Percentiles rank a stretch among this genome's conserved stretches.
Evolutionary conservation across 2,888 invertebrate genomes (phyloP).

Genomic region (Microdon myrmicae): DNA sequence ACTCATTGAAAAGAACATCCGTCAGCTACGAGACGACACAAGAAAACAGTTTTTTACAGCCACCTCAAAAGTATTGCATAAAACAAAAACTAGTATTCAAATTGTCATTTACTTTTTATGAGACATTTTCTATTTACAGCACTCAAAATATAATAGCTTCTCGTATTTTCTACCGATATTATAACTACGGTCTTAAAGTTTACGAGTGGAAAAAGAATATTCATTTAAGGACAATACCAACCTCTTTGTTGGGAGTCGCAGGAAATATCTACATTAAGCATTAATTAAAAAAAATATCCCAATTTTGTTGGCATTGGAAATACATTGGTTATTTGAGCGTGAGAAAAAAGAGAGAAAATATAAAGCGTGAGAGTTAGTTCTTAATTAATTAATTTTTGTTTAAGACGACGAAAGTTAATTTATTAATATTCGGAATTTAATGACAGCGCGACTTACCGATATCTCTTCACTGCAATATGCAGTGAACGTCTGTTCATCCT

Average conservation of each 20-base stretch:
- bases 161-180: not conserved
- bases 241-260: constrained; percentile 67
- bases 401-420: not conserved
- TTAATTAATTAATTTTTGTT: constrained; percentile 1
- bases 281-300: constrained; percentile 23
- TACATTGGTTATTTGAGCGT: constrained; percentile 15
- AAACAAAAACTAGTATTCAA: constrained; percentile 8
- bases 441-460: constrained; percentile 70
- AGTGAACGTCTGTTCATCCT: constrained; percentile 77
- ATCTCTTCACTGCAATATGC: constrained; percentile 79
- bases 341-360: constrained; percentile 23
- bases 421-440: constrained; percentile 1
- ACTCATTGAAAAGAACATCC: constrained; percentile 66
- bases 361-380: constrained; percentile 20
- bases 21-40: constrained; percentile 58
- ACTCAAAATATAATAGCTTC: constrained; percentile 1
- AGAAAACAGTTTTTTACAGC: constrained; percentile 8
- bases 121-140: too few species aligned
- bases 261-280: constrained; percentile 63
- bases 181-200: too few species aligned
- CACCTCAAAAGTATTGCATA: not conserved
- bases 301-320: constrained; percentile 22
- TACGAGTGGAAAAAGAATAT: too few species aligned
- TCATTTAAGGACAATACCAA: constrained; percentile 56
- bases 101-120: too few species aligned